phyloP scores from a whole-genome alignment of 1,140 invertebrate genomes.

The Tribolium madens region DNA sequence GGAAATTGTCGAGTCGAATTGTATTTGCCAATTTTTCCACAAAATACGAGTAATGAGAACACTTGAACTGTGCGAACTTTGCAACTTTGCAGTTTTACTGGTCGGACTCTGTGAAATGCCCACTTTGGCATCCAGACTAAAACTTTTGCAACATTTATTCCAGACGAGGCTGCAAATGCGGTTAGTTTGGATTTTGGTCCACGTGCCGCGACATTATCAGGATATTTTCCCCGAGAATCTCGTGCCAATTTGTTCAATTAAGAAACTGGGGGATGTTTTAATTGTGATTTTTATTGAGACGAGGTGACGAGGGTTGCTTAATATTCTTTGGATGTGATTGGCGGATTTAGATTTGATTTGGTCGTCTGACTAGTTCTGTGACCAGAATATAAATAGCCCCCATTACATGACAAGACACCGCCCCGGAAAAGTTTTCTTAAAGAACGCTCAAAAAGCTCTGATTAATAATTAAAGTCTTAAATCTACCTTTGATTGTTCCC shows the following conservation, averaged over 20 bases:
- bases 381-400: constrained; percentile 57
- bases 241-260: constrained; percentile 1
- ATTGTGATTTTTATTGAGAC: constrained; percentile 23
- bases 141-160: constrained; percentile 19
- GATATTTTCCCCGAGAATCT: neutral
- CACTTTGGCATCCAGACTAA: constrained; percentile 15
- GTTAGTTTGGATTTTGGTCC: constrained; percentile 1
- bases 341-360: constrained; percentile 61
- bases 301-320: constrained; percentile 52
- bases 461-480: constrained; percentile 23
- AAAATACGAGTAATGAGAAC: constrained; percentile 27
- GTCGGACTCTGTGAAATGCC: constrained; percentile 26
- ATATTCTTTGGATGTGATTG: constrained; percentile 58
- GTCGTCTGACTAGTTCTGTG: constrained; percentile 56
- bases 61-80: constrained; percentile 11
- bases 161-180: constrained; percentile 1
- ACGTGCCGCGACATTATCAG: neutral
- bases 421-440: constrained; percentile 2
- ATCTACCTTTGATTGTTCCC: constrained; percentile 13
- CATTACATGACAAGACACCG: constrained; percentile 14
- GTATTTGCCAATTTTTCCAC: constrained; percentile 33
- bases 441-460: constrained; percentile 18
- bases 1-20: constrained; percentile 19
- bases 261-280: constrained; percentile 8
- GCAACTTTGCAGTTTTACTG: constrained; percentile 9